Evolutionary conservation across 2,797 vertebrate genomes (phyloP), one percentile per base, ranked within the genome.

Genomic region (Diplodus puntazzo): DNA sequence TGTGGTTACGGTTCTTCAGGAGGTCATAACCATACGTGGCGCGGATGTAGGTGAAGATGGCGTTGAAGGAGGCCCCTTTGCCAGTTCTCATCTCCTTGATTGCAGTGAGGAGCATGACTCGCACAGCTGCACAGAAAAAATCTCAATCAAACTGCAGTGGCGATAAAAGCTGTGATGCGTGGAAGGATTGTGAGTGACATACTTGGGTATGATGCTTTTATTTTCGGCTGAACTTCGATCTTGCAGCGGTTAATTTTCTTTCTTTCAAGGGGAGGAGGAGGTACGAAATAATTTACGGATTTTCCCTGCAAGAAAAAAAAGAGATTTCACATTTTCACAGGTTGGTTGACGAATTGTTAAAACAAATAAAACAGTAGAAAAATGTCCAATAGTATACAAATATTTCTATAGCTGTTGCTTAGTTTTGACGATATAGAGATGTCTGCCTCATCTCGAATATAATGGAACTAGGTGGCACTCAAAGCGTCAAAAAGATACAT

Each of bases 271-370:
- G 96, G 96, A 84, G 95, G 96, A 89, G 97, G 96, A 66, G 98
- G 98, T 80, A 98, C 94, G 77, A 98, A 99, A 89, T 96, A 99
- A 88, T 99, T 99, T 75, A 99, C 98, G 1, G 96, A 96, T 88
- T 95, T 96, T 52, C 98, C 98, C 98, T 99, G 69, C 52, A 53
- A 94, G 87, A 94, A 43, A 92, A 91, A 77, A 77, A 70, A 60
- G 16, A 70, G 30, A 71, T 76, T 72, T 48, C 9, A 68, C 13
- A 42, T 5, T 30, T 64, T 72, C 4, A 64, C 11, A 27, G 18
- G 17, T 20, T 20, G 17, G 45, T 12, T 1, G 34, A 57, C 10
- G 20, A 4, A 1, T 39, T 12, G 16, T 65, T 49, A 45, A 27
- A 57, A 54, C n/a, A 54, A 66, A 18, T 2, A 30, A 17, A 50